Evolutionary conservation across 2,113 vertebrate species (phyloP).

Genomic region (Sylvietta virens): DNA sequence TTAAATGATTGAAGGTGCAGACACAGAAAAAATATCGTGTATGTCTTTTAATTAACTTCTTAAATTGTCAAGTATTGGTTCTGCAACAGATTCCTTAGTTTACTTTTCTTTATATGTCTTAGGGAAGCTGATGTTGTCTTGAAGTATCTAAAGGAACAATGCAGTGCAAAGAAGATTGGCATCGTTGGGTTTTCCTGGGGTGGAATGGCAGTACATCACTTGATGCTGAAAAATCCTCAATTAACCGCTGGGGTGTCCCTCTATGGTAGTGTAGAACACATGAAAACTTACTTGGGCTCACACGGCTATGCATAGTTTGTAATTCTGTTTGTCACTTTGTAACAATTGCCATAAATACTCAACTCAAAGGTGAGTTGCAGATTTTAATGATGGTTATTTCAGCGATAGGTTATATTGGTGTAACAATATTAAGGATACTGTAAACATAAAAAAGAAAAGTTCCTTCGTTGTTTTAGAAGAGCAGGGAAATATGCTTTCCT

Average conservation of each 20-base stretch:
- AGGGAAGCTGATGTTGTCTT: constrained; percentile 84
- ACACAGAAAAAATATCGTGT: not conserved
- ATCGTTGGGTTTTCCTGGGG: constrained; percentile 94
- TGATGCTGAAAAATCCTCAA: constrained; percentile 81
- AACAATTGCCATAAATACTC: not conserved
- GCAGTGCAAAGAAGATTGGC: constrained; percentile 75
- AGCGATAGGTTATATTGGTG: not conserved
- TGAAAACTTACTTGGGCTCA: not conserved
- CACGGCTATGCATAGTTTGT: not conserved
- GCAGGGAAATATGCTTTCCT: not conserved
- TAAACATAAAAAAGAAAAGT: not conserved
- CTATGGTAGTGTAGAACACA: constrained; percentile 78
- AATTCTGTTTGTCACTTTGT: not conserved
- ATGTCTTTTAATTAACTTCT: not conserved
- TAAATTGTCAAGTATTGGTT: not conserved
- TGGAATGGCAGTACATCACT: constrained; percentile 82
- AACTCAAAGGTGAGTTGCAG: not conserved
- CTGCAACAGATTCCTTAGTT: not conserved
- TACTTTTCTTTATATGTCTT: constrained; percentile 40
- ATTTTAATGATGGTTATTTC: not conserved
- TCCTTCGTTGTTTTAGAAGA: not conserved
- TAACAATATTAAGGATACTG: not conserved
- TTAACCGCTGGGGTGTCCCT: constrained; percentile 83
- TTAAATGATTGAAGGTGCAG: not conserved
- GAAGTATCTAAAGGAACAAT: constrained; percentile 81